These are phyloP conservation scores for Hippopotamyrus pictus DNA, from an alignment of 2,797 vertebrate species.

Conservation along the genomic window DNA sequence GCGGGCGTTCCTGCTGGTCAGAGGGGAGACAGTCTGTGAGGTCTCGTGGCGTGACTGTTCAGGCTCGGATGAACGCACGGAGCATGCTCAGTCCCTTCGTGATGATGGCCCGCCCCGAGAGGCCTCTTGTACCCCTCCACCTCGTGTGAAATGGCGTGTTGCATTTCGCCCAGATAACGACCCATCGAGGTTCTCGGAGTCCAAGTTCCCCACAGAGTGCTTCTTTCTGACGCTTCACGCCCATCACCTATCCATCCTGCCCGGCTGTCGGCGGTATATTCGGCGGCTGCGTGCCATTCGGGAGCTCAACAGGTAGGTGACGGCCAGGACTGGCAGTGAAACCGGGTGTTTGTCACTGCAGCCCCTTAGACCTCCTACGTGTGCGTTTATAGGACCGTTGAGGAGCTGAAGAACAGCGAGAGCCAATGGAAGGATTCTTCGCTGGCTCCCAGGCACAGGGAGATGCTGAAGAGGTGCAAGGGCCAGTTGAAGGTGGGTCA, in stretches of 20 bases:
- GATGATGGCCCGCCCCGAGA: no score
- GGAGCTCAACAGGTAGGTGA: conserved; percentile 84
- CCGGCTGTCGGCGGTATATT: conserved; percentile 94
- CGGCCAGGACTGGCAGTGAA: background rate
- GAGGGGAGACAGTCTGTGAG: background rate
- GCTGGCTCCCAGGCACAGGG: conserved; percentile 84
- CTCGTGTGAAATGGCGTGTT: background rate
- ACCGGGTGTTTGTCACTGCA: background rate
- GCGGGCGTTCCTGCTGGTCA: background rate
- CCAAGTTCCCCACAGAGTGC: conserved; percentile 78
- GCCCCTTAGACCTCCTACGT: background rate
- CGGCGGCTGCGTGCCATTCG: conserved; percentile 89
- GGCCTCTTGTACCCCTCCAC: background rate
- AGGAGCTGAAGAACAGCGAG: conserved; percentile 96
- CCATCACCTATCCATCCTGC: conserved; percentile 92
- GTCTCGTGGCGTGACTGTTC: background rate
- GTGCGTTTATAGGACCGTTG: conserved; percentile 75
- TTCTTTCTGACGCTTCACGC: conserved; percentile 95
- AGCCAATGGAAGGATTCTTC: conserved; percentile 97
- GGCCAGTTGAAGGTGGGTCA: conserved; percentile 87
- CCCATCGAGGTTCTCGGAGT: conserved; percentile 65
- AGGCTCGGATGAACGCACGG: background rate
- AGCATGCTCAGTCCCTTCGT: background rate
- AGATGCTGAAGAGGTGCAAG: conserved; percentile 98
- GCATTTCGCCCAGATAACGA: conserved; percentile 66